A percentile compares a stretch with the other conserved stretches of the same genome.
phyloP scores from a whole-genome alignment of 2,113 vertebrate genomes.

The Crocuta crocuta region DNA sequence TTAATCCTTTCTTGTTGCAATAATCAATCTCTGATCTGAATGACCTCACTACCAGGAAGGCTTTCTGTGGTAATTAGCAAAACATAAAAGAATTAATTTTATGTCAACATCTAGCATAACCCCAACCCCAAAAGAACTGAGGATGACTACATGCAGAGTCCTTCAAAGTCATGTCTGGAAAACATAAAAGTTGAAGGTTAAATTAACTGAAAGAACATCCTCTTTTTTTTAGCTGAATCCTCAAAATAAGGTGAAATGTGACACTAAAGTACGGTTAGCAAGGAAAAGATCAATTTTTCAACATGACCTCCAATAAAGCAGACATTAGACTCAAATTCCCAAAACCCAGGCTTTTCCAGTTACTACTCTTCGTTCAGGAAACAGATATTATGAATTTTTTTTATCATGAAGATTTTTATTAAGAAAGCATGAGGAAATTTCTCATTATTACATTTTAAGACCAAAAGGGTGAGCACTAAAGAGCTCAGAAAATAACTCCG shows the following conservation, averaged over 20 bases:
- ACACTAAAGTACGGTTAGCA: conserved; percentile 18
- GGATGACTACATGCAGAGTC: neutral
- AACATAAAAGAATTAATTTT: conserved; percentile 12
- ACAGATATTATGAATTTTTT: neutral
- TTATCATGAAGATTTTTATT: conserved; percentile 25
- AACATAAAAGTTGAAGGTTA: neutral
- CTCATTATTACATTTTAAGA: conserved; percentile 50
- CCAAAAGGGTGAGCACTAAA: conserved; percentile 23
- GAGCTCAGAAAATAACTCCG: conserved; percentile 54
- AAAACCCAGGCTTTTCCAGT: conserved; percentile 13
- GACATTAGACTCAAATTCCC: conserved; percentile 18
- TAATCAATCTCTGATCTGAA: conserved; percentile 46
- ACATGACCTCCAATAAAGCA: neutral
- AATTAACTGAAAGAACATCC: neutral
- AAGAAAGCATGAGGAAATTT: conserved; percentile 16
- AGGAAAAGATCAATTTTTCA: conserved; percentile 42
- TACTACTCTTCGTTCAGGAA: conserved; percentile 24
- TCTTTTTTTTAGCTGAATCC: neutral
- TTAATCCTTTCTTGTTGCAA: neutral
- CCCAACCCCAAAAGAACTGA: neutral
- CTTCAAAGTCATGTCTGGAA: conserved; percentile 34
- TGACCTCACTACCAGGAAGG: neutral
- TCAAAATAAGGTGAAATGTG: conserved; percentile 53
- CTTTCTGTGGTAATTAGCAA: neutral
- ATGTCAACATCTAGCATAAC: conserved; percentile 9